Evolutionary conservation across 1,140 invertebrate genomes (phyloP), one percentile per base, ranked within the genome.

Genomic region (Hycleus phaleratus): DNA sequence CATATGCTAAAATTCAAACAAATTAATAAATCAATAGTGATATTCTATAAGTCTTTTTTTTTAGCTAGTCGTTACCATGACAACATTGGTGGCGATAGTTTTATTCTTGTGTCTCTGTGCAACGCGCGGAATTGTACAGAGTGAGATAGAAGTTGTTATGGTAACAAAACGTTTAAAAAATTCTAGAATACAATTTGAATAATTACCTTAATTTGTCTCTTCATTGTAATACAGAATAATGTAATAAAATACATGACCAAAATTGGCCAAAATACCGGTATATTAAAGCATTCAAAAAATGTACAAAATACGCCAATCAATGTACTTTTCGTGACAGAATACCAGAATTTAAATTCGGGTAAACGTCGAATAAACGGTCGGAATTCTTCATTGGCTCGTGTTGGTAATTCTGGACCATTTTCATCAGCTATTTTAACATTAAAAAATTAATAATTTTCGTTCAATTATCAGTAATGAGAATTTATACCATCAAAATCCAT

Each of bases 331-430:
- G 91, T 88, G 46, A 97, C 90, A 64, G 94, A 96, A 69, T 97
- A 87, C 97, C 97, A 99, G 78, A 99, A 99, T 78, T 99, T 99
- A 74, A 99, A 99, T 81, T 99, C 97, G 32, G 97, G 96, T 71
- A 99, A 79, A 68, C 97, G 82, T 65, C 97, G 81, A 72, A 99
- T 98, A 72, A 99, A 99, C 45, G 97, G 97, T 66, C 94, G 83
- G 74, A 99, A 99, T 77, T 99, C 97, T 79, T 99, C 96, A 72
- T 91, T 95, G 26, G 86, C 85, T 74, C 87, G 87, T 11, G 93
- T 98, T 26, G 97, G 97, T 66, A 99, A 82, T 68, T 90, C 88
- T 56, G 94, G 93, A 32, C 93, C 93, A 60, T 86, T 88, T 80
- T 89, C 85, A 79, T 81, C 78, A 58, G 74, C 78, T 79, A 67